Evolutionary conservation across 2,113 vertebrate genomes (phyloP).

Genomic region (Nothocercus nigrocapillus): DNA sequence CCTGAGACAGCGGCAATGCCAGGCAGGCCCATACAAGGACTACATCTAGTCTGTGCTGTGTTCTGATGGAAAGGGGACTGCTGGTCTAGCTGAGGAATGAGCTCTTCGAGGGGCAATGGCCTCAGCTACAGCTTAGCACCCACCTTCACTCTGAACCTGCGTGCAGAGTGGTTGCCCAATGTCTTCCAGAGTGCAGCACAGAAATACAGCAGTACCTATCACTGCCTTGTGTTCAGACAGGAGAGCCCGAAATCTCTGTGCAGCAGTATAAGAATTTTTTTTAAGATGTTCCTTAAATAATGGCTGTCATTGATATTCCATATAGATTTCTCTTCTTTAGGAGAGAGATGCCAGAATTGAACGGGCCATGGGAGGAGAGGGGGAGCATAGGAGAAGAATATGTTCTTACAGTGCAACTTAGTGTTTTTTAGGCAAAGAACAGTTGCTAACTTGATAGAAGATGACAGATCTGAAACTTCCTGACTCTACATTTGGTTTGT

Average conservation of each 20-base stretch:
- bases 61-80: not conserved
- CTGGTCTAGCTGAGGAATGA: not conserved
- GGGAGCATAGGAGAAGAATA: not conserved
- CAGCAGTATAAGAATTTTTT: not conserved
- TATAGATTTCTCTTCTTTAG: not conserved
- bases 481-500: not conserved
- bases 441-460: not conserved
- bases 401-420: not conserved
- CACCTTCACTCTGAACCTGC: not conserved
- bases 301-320: not conserved
- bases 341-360: not conserved
- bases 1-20: not conserved
- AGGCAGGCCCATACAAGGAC: not conserved
- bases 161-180: fast-evolving
- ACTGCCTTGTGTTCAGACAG: not conserved
- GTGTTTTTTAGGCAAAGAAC: not conserved
- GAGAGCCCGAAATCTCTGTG: not conserved
- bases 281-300: not conserved
- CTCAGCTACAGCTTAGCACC: not conserved
- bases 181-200: not conserved
- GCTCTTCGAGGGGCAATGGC: not conserved
- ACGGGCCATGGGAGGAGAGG: not conserved
- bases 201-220: not conserved
- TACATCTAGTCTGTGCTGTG: not conserved
- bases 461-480: not conserved